Base-by-base conservation (phyloP, 2,888 invertebrate genomes). In the Orgyia antiqua region DNA sequence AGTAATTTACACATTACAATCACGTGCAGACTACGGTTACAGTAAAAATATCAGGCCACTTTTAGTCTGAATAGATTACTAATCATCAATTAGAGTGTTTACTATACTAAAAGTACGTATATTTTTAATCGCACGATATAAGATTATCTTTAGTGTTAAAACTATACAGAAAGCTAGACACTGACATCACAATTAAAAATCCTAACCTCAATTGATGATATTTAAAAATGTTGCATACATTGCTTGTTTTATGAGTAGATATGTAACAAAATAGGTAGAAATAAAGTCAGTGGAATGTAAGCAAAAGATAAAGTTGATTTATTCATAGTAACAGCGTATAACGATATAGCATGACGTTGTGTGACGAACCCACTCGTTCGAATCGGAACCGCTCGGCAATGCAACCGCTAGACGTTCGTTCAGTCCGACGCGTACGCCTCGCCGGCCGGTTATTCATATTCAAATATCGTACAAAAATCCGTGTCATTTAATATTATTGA, bases 321-420 rank as follows among this genome's bases (percentile, higher is more conserved):
- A n/a, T 23, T 20, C 17, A 38, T 28, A 27, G 39, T 44, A 53
- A 38, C 68, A 50, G 73, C 71, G 77, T 77, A 67, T 42, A 52
- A 62, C 63, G 69, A 69, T 73, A 63, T n/a, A 64, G 15, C 56
- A 58, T 77, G 72, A 75, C 71, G 73, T 75, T 66, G 59, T 45
- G 53, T 51, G 47, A 58, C 54, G 46, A 52, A 56, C 43, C 57
- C 54, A 32, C 41, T 38, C 54, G 55, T 28, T 43, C 46, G 47
- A 48, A 49, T 42, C 46, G 47, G 49, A 49, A 45, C 49, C 48
- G 29, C 21, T 31, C 36, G 61, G 58, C 56, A 55, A 50, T 39
- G 48, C 26, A 32, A 39, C 27, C 50, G 52, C 48, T 49, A 54
- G 41, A 59, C 47, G 51, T 49, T 49, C 39, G 47, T 51, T 54